phyloP scores from a whole-genome alignment of 2,113 vertebrate species.

The Xerus inauris region DNA sequence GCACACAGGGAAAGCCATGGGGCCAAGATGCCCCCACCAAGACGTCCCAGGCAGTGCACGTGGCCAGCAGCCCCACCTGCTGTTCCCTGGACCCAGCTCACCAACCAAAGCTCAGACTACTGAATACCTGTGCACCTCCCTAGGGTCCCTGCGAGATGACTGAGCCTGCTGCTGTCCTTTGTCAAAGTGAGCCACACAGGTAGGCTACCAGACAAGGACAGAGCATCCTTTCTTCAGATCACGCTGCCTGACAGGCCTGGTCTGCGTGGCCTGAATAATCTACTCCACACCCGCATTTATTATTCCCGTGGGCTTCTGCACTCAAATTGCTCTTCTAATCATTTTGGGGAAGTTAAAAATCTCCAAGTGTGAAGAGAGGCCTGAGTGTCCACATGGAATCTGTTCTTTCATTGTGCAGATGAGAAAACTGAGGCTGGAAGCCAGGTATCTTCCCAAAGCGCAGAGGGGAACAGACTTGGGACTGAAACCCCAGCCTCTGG shows the following conservation, averaged over 20 bases:
- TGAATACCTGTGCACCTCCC: neutral
- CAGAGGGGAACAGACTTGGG: neutral
- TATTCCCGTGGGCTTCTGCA: neutral
- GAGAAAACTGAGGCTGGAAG: neutral
- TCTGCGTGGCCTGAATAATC: neutral
- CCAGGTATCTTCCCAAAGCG: neutral
- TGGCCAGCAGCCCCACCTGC: neutral
- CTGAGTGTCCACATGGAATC: neutral
- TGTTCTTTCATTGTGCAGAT: neutral
- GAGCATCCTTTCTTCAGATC: neutral
- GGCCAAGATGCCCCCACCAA: rapidly evolving
- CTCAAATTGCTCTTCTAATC: neutral
- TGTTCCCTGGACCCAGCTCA: neutral
- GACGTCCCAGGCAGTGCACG: neutral
- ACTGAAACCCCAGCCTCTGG: neutral
- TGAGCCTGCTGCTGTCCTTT: neutral
- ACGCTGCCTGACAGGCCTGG: neutral
- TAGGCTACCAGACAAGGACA: neutral
- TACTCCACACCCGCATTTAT: neutral
- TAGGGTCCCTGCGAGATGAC: neutral
- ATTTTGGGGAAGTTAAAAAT: neutral
- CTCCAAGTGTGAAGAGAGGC: neutral
- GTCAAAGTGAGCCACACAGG: neutral
- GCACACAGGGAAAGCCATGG: neutral
- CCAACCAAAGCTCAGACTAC: too few relatives aligned